These are phyloP conservation scores for Heliconius hewitsoni DNA, from an alignment of 1,140 invertebrate genomes.

Conservation along the genomic window DNA sequence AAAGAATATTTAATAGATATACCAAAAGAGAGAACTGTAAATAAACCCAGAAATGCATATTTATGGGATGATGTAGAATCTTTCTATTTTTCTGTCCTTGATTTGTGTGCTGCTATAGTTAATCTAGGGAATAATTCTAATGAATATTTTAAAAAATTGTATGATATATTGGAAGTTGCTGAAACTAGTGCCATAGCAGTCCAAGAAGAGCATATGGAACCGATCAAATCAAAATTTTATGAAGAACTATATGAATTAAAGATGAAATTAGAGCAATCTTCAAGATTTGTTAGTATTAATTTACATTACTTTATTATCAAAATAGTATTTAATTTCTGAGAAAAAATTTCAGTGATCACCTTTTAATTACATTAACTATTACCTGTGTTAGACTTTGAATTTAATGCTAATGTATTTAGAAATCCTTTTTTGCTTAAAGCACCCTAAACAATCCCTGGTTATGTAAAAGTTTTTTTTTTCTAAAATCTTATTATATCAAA, in stretches of 20 bases:
- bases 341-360: too few species aligned
- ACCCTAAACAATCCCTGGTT: too few species aligned
- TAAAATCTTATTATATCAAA: too few species aligned
- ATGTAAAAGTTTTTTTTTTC: too few species aligned
- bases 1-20: conserved; percentile 56
- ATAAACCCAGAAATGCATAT: conserved; percentile 67
- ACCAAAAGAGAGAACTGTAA: conserved; percentile 57
- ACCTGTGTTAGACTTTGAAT: too few species aligned
- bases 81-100: conserved; percentile 58
- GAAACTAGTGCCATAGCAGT: conserved; percentile 61
- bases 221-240: conserved; percentile 58
- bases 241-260: conserved; percentile 47
- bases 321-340: too few species aligned
- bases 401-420: too few species aligned
- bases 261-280: conserved; percentile 14
- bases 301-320: not conserved
- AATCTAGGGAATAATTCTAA: conserved; percentile 48
- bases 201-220: conserved; percentile 61
- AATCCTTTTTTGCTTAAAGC: too few species aligned
- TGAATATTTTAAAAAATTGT: conserved; percentile 50
- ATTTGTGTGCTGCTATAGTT: conserved; percentile 60
- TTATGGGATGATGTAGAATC: conserved; percentile 69
- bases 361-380: too few species aligned
- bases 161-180: conserved; percentile 54
- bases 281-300: not conserved